Evolutionary conservation across 37 sponge, comb jelly and placozoan genomes (phyloP), one percentile per base, ranked within the genome.

Genomic region (Spongia lamella): DNA sequence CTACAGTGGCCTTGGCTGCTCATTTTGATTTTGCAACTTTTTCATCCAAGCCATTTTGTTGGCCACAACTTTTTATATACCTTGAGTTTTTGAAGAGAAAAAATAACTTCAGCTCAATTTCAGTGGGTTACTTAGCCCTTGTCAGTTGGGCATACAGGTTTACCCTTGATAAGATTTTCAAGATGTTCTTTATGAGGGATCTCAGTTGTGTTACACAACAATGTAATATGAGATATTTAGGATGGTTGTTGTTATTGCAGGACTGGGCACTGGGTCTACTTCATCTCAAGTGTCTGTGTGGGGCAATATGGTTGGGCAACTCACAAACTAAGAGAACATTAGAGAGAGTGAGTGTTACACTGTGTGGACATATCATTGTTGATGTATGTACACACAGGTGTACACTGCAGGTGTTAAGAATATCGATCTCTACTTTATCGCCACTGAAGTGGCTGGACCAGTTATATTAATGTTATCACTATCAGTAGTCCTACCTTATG

Each of bases 251-350:
- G 50, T 56, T 63, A 32, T 31, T 74, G n/a, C 32, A 96, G 97
- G 97, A 96, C 53, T 96, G 97, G 97, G 94, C 94, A 21, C 63
- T 96, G 43, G 97, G 97, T 7, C 83, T 96, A 2, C 73, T 96
- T 35, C 95, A 90, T 61, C 81, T 77, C 38, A 96, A 96, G 78
- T 93, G 96, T 51, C 68, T 87, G 13, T 96, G 95, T 87, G 97
- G 95, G 56, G 86, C 66, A n/a, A 76, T 90, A n/a, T 87, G 88
- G 94, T 76, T 91, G 30, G 92, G 93, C 0, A 85, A 96, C 71
- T 70, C 82, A 32, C 33, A 53, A 32, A 82, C 93, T 62, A 96
- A 96, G 52, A 62, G 70, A 21, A 90, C 80, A 5, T 77, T 96
- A 24, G 97, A 96, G 16, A 82, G 76, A 81, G 92, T 92, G 51